Percentiles rank a stretch among this genome's conserved stretches.
phyloP scores from a whole-genome alignment of 2,888 invertebrate genomes.

The Sinotaia quadrata region DNA sequence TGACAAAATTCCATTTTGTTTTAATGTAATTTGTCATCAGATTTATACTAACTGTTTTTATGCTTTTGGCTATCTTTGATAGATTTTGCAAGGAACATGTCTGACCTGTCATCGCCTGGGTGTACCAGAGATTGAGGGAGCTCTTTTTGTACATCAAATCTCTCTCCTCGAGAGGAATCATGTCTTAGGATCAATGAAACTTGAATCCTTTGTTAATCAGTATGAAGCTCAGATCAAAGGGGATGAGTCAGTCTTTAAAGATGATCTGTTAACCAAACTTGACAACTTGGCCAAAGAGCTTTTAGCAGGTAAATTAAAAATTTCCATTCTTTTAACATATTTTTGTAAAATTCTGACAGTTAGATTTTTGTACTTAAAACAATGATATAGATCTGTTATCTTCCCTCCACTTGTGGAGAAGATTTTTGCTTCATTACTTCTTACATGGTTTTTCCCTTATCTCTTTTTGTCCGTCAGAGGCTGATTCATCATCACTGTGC shows the following conservation, averaged over 20 bases:
- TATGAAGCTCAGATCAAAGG: conserved; percentile 32
- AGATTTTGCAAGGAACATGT: conserved; percentile 74
- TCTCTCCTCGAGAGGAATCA: conserved; percentile 78
- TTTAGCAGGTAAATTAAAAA: conserved; percentile 10
- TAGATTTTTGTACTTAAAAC: too few species aligned
- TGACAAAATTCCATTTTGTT: too few species aligned
- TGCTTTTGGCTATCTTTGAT: too few species aligned
- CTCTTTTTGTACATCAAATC: conserved; percentile 80
- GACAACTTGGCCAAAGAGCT: conserved; percentile 5
- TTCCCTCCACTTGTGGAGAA: too few species aligned
- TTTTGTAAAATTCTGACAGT: neutral
- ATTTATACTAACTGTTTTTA: too few species aligned
- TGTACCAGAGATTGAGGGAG: conserved; percentile 46
- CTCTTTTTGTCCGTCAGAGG: neutral
- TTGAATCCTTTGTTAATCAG: conserved; percentile 44
- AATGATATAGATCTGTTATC: too few species aligned
- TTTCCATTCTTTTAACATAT: neutral
- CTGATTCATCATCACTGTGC: neutral
- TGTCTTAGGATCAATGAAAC: conserved; percentile 44
- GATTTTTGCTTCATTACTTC: too few species aligned
- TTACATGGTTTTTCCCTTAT: too few species aligned
- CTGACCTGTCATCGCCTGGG: conserved; percentile 71
- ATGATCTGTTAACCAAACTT: neutral
- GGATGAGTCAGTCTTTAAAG: neutral
- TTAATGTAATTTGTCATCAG: too few species aligned